phyloP scores from a whole-genome alignment of 1,140 invertebrate genomes.

The Musca vetustissima region DNA sequence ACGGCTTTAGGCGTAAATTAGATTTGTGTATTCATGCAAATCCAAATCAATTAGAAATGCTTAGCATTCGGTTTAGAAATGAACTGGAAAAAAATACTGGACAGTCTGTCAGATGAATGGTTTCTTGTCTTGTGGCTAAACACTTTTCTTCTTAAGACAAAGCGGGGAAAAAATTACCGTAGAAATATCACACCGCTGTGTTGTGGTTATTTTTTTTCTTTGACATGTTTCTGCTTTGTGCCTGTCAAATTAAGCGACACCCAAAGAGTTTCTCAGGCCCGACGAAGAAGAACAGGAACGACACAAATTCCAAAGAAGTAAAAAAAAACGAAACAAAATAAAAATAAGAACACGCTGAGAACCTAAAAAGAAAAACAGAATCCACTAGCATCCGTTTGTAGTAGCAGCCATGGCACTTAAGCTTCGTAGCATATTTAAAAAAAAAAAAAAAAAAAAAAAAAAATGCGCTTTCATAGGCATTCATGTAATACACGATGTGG shows the following conservation, averaged over 20 bases:
- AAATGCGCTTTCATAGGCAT: neutral
- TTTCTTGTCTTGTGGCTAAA: too few species aligned
- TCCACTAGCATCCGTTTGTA: neutral
- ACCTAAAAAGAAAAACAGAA: neutral
- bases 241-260: conserved; percentile 58
- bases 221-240: conserved; percentile 57
- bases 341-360: neutral
- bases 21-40: conserved; percentile 11
- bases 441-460: too few species aligned
- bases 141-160: too few species aligned
- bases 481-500: too few species aligned
- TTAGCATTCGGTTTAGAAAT: neutral
- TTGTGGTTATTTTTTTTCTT: conserved; percentile 49
- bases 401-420: neutral
- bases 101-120: too few species aligned
- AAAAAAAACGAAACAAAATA: neutral
- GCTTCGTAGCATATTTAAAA: too few species aligned
- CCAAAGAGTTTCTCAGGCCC: conserved; percentile 55
- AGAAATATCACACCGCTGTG: neutral
- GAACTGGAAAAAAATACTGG: too few species aligned
- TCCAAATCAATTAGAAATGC: conserved; percentile 16
- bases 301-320: conserved; percentile 14
- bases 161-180: too few species aligned
- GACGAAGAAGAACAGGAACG: conserved; percentile 2
- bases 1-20: conserved; percentile 34